Evolutionary conservation across 1,140 invertebrate genomes (phyloP).

Genomic region (Drosophila baimaii): DNA sequence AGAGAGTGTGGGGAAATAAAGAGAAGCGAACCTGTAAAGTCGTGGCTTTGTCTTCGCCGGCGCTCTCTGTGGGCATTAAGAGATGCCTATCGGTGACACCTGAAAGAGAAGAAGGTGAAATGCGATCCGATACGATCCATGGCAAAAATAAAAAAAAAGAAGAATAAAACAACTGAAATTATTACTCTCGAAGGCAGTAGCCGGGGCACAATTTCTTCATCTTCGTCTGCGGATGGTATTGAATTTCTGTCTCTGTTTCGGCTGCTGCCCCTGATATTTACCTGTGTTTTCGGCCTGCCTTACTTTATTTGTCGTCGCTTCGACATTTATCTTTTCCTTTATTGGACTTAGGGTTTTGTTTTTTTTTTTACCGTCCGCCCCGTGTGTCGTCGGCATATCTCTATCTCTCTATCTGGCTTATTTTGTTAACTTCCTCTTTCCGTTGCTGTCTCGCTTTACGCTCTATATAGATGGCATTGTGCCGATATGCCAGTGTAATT

Average conservation of each 20-base stretch:
- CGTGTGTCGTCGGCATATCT: conserved; percentile 59
- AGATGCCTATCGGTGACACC: conserved; percentile 83
- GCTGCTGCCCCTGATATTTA: conserved; percentile 41
- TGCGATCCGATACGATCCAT: conserved; percentile 81
- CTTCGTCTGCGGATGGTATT: conserved; percentile 36
- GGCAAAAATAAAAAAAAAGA: conserved; percentile 38
- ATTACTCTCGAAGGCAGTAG: conserved; percentile 63
- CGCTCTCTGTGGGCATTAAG: conserved; percentile 71
- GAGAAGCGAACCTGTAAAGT: conserved; percentile 55
- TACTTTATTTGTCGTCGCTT: conserved; percentile 49
- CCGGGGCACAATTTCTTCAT: conserved; percentile 50
- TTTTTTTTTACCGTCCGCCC: conserved; percentile 16
- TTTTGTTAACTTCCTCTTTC: conserved; percentile 82
- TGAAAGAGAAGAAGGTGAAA: conserved; percentile 83
- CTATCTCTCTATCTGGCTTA: conserved; percentile 79
- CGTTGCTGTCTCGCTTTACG: conserved; percentile 64
- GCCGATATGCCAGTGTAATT: conserved; percentile 71
- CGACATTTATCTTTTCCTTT: conserved; percentile 80
- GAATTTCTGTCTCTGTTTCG: conserved; percentile 40
- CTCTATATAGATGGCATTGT: conserved; percentile 74
- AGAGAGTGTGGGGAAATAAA: conserved; percentile 30
- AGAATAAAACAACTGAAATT: conserved; percentile 62
- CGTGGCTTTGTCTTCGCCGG: conserved; percentile 70
- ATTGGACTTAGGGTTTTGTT: conserved; percentile 68
- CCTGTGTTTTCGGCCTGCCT: conserved; percentile 31